Evolutionary conservation across 2,888 invertebrate genomes (phyloP), one percentile per base, ranked within the genome.

Genomic region (Thymelicus lineola): DNA sequence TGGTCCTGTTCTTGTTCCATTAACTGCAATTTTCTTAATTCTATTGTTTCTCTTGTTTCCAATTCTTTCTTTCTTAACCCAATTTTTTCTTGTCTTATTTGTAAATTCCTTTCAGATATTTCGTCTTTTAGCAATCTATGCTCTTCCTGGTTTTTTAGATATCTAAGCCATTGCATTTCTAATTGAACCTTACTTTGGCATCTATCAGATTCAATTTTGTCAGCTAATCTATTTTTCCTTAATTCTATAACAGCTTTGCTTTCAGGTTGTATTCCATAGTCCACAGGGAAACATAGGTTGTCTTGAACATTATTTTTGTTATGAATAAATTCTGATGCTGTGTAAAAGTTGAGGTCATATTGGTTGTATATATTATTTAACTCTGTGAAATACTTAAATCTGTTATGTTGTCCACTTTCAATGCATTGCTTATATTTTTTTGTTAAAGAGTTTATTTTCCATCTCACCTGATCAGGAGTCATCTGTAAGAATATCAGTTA

Each of bases 371-470:
- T 86, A 70, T 79, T 80, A 50, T 86, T 80, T 80, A 87, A 83
- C 76, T 81, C 80, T 71, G 82, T 82, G 63, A 84, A 86, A 75
- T 85, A 86, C 75, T 81, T 83, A 64, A 87, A 87, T 72, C 79
- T 85, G 20, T 80, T 80, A 74, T 81, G 77, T 55, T 79, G 77
- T 0, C 84, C 84, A 70, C 71, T 82, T 61, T 86, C 80, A 70
- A 86, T 71, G 66, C 84, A 83, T 63, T 82, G 82, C 72, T 86
- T 87, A 60, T 86, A 87, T 74, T 82, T 86, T 66, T 83, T 85
- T 72, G 86, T 85, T 4, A 87, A 76, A 48, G 87, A 86, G 81
- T 87, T 86, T 71, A 87, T 86, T 78, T 87, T 87, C 87, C 87
- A 87, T 65, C 86, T 76, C 0, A 86, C 82, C 78, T 87, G 86